These are phyloP conservation scores for Manis javanica DNA, from an alignment of 2,797 vertebrate species.

Conservation along the genomic window DNA sequence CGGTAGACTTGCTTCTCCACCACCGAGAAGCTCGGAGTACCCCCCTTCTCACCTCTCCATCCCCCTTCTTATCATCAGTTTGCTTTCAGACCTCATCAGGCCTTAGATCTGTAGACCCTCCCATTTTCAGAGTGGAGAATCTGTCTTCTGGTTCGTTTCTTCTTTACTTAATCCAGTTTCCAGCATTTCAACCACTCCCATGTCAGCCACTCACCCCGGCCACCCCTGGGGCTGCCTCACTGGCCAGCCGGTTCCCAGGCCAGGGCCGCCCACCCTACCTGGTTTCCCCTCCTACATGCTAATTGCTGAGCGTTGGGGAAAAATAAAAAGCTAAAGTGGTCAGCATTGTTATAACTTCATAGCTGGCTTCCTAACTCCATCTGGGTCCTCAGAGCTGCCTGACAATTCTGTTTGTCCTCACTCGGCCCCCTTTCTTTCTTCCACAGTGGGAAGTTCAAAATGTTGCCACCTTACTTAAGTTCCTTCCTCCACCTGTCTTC, in stretches of 20 bases:
- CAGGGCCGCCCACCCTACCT: neutral
- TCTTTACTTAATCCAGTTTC: neutral
- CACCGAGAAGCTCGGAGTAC: neutral
- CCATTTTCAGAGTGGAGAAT: neutral
- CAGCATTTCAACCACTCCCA: neutral
- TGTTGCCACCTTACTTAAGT: too few relatives aligned
- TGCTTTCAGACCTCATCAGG: neutral
- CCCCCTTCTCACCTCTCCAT: neutral
- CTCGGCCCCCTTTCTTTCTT: neutral
- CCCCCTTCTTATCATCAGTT: accelerated
- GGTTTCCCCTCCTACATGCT: neutral
- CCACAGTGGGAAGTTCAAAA: neutral
- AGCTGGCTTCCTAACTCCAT: neutral
- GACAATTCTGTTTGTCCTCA: neutral
- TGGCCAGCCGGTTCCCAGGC: neutral
- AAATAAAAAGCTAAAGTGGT: neutral
- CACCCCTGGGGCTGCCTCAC: neutral
- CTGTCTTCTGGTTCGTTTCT: neutral
- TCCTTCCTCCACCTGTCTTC: neutral
- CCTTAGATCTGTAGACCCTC: neutral
- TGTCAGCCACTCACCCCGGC: neutral
- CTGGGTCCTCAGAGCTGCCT: neutral
- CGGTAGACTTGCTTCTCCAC: neutral
- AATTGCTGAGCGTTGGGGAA: neutral
- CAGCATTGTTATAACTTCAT: too few relatives aligned